Evolutionary conservation across 2,113 vertebrate genomes (phyloP), one percentile per base, ranked within the genome.

Genomic region (Fukomys damarensis): DNA sequence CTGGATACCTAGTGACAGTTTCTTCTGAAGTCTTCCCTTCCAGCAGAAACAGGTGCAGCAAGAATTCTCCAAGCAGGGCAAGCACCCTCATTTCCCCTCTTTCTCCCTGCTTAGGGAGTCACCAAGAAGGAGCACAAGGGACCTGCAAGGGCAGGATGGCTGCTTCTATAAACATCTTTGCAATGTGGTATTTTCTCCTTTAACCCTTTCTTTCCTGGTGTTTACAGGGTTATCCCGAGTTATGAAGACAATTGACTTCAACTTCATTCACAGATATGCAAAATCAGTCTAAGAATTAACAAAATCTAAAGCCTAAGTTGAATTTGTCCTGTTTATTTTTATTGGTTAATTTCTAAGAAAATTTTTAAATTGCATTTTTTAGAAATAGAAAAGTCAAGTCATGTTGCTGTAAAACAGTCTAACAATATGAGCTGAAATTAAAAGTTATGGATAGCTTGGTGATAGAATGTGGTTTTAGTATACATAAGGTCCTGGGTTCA

Each of bases 221-320:
- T 84, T 92, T 16, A n/a, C 59, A 63, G 46, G 86, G 79, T 96
- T 96, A 92, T 92, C 93, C 89, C 6, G 0, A 68, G 81, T 80
- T 38, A 38, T 84, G 68, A 49, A 41, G 49, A 43, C 38, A 0
- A 94, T 49, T 70, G 84, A 82, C 59, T 84, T 87, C 68, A 89
- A 4, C 89, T 74, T 70, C 74, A 28, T 65, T 86, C 58, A 89
- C 89, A 84, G 79, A 89, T 77, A 74, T 94, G 61, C 41, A 58
- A 32, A 41, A 32, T 56, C 35, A 76, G 56, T 52, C 35, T 28
- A 74, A 86, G 91, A 89, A 84, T 88, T 32, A 83, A 68, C 63
- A 74, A 77, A 76, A 41, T 81, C 52, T 89, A 46, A 68, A 68
- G 46, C 46, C 89, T 65, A 59, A 72, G 56, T 81, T 70, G 85